phyloP scores from a whole-genome alignment of 2,888 invertebrate species.

The Argyra leucocephala region DNA sequence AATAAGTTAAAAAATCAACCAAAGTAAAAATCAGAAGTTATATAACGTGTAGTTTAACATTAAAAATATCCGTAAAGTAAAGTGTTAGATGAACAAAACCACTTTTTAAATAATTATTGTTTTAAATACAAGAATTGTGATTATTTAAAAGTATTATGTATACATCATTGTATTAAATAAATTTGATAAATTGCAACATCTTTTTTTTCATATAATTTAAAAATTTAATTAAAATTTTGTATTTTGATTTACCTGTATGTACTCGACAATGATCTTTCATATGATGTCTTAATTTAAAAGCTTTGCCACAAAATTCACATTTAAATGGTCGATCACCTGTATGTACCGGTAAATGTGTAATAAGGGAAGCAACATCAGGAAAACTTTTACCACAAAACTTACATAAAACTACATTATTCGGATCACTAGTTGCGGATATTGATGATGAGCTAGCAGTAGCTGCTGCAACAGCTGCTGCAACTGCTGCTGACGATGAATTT shows the following conservation, averaged over 20 bases:
- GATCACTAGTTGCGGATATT: conserved; percentile 45
- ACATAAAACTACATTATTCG: conserved; percentile 73
- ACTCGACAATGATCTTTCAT: conserved; percentile 92
- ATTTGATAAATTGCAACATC: conserved; percentile 11
- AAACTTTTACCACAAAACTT: conserved; percentile 89
- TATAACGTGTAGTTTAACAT: too few relatives aligned
- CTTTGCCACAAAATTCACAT: conserved; percentile 89
- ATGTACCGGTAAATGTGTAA: conserved; percentile 78
- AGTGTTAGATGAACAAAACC: too few relatives aligned
- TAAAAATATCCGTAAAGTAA: too few relatives aligned
- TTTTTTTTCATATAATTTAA: conserved; percentile 10
- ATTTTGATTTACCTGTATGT: conserved; percentile 60
- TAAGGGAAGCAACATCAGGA: conserved; percentile 79
- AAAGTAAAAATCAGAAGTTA: too few relatives aligned
- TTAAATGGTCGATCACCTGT: conserved; percentile 85
- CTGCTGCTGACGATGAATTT: conserved; percentile 28
- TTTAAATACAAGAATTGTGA: too few relatives aligned
- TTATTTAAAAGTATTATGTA: too few relatives aligned
- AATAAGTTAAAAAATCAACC: too few relatives aligned
- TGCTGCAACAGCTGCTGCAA: conserved; percentile 34
- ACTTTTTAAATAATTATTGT: too few relatives aligned
- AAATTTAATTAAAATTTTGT: not conserved
- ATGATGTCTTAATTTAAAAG: conserved; percentile 83
- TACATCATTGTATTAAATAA: too few relatives aligned
- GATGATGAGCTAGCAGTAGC: conserved; percentile 34